Evolutionary conservation across 2,888 invertebrate species (phyloP), one percentile per base, ranked within the genome.

Genomic region (Leptinotarsa rubiginosa): DNA sequence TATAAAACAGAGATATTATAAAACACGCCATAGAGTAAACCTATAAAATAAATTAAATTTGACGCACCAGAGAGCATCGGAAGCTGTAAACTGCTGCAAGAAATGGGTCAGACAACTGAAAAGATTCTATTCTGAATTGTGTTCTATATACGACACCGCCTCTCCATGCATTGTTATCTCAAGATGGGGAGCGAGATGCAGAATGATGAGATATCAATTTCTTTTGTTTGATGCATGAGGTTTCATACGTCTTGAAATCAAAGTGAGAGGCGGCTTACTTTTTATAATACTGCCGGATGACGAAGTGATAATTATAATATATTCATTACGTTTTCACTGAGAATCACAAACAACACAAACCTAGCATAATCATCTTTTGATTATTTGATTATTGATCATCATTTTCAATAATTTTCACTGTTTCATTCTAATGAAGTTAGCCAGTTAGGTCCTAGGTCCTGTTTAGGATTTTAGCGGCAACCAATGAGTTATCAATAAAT

Each of bases 21-120:
- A 78, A 78, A 78, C 73, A 73, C 71, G 72, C 78, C 73, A 75
- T 76, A 72, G 69, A 78, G 75, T 56, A 72, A 76, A 76, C 74
- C 74, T 73, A 76, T 78, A 75, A 78, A 78, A 78, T 77, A 78
- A 78, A 75, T 68, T 70, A 72, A 73, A 78, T 75, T 76, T 78
- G 78, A 77, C 77, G 78, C 78, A 77, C 72, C 77, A 76, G 69
- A 41, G 41, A 77, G 77, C 78, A 77, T 77, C 76, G 77, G 78
- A 78, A 78, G 75, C 77, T 75, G 75, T 77, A 78, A 78, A 78
- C 74, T 77, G 74, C 66, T 67, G 73, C 74, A 77, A 78, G 76
- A 78, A 78, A 78, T 78, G 77, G 78, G 78, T 78, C 78, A 78
- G 75, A 73, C 73, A 75, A 75, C 70, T 72, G 71, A 73, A 75